These are phyloP conservation scores for Pomacea maculata DNA, from an alignment of 1,140 invertebrate species.

Conservation along the genomic window DNA sequence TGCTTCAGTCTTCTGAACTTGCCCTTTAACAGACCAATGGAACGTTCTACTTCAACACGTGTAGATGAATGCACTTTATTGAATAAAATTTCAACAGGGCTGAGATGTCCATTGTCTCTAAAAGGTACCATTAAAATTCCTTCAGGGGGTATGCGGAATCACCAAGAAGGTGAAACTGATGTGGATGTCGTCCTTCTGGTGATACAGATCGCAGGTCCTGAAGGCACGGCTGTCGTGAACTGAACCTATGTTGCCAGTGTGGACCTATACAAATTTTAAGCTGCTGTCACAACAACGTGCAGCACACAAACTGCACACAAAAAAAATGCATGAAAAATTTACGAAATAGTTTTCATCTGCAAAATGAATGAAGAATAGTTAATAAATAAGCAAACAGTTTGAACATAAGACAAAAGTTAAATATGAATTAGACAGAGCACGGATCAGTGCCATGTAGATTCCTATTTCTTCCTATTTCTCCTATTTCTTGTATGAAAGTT, in stretches of 20 bases:
- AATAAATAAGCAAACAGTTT: too few relatives aligned
- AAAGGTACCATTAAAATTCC: not conserved
- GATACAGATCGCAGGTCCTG: not conserved
- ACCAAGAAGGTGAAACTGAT: not conserved
- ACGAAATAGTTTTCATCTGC: too few relatives aligned
- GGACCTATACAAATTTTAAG: too few relatives aligned
- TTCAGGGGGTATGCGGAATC: not conserved
- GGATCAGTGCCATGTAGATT: too few relatives aligned
- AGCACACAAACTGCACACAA: too few relatives aligned
- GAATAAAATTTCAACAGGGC: not conserved
- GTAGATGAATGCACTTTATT: not conserved
- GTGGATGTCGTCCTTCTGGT: not conserved
- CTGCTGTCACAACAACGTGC: too few relatives aligned
- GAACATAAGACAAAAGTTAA: too few relatives aligned
- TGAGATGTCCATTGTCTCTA: not conserved
- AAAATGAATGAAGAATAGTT: too few relatives aligned
- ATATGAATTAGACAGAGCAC: too few relatives aligned
- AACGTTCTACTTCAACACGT: not conserved
- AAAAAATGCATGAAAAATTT: too few relatives aligned
- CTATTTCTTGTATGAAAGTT: too few relatives aligned
- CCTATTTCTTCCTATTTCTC: too few relatives aligned
- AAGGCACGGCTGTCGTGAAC: not conserved
- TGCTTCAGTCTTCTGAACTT: not conserved
- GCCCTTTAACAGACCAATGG: not conserved
- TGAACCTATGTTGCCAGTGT: not conserved